phyloP scores from a whole-genome alignment of 2,113 vertebrate genomes.

The Willisornis vidua region DNA sequence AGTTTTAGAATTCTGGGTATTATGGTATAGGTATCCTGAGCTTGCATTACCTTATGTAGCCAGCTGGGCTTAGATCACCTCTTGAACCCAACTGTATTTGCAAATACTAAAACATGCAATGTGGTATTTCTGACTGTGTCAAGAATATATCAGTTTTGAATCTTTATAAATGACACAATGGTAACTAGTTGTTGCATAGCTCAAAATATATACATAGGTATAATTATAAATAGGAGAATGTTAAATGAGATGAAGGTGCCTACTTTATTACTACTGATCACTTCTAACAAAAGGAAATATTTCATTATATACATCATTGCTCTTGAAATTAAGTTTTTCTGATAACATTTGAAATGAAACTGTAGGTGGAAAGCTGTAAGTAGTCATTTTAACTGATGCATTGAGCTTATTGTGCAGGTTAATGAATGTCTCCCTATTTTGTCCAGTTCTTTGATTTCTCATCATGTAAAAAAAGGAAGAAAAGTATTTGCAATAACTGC shows the following conservation, averaged over 20 bases:
- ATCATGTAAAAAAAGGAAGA: background rate
- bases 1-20: background rate
- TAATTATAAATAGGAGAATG: background rate
- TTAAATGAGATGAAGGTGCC: background rate
- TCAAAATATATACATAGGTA: background rate
- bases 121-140: background rate
- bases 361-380: background rate
- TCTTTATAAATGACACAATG: background rate
- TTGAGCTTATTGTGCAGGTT: background rate
- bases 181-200: background rate
- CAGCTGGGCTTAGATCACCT: background rate
- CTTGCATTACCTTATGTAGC: background rate
- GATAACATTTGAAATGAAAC: background rate
- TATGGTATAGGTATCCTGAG: background rate
- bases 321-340: background rate
- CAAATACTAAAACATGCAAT: background rate
- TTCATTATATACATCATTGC: background rate
- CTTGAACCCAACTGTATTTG: background rate
- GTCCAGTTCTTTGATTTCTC: background rate
- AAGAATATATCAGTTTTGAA: background rate
- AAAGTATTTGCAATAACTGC: conserved; percentile 13
- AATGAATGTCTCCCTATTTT: background rate
- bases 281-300: background rate
- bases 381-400: background rate
- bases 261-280: background rate